Percentiles rank a stretch among this genome's conserved stretches.
Evolutionary conservation across 2,797 vertebrate species (phyloP).

Genomic region (Gymnoscopelus braueri): DNA sequence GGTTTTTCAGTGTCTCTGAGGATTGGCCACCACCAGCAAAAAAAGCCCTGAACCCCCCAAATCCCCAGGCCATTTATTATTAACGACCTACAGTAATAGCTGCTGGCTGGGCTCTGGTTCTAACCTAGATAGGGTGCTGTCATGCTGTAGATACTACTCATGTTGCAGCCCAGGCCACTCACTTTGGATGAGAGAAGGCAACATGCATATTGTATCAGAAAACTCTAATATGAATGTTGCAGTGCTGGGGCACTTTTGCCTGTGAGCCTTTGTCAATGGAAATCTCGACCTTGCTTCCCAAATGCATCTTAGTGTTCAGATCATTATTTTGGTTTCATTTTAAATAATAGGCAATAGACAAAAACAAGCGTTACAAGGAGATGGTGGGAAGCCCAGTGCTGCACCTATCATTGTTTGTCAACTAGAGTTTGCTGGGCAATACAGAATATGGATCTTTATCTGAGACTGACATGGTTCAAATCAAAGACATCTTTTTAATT

Average conservation of each 20-base stretch:
- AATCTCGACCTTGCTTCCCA: neutral
- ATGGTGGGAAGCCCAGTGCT: conserved; percentile 4
- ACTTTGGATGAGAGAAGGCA: conserved; percentile 25
- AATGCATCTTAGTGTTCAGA: neutral
- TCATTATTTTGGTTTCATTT: neutral
- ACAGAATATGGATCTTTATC: conserved; percentile 4
- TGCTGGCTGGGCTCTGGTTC: conserved; percentile 38
- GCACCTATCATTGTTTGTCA: neutral
- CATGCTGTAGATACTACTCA: neutral
- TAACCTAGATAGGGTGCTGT: conserved; percentile 55
- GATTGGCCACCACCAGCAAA: neutral
- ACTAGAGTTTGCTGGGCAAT: neutral
- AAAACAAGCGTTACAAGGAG: neutral
- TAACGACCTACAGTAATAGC: conserved; percentile 43
- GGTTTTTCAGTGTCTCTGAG: conserved; percentile 30
- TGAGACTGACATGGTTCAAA: conserved; percentile 42
- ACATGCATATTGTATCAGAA: conserved; percentile 33
- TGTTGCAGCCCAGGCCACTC: conserved; percentile 26
- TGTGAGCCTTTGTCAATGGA: neutral
- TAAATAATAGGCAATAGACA: too few species aligned
- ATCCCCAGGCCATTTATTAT: conserved; percentile 57
- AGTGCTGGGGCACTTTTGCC: neutral
- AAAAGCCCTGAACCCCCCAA: conserved; percentile 13
- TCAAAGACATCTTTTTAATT: conserved; percentile 14
- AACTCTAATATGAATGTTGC: conserved; percentile 12